These are phyloP conservation scores for Drosophila vallismaia DNA, from an alignment of 2,888 invertebrate genomes.

Conservation along the genomic window DNA sequence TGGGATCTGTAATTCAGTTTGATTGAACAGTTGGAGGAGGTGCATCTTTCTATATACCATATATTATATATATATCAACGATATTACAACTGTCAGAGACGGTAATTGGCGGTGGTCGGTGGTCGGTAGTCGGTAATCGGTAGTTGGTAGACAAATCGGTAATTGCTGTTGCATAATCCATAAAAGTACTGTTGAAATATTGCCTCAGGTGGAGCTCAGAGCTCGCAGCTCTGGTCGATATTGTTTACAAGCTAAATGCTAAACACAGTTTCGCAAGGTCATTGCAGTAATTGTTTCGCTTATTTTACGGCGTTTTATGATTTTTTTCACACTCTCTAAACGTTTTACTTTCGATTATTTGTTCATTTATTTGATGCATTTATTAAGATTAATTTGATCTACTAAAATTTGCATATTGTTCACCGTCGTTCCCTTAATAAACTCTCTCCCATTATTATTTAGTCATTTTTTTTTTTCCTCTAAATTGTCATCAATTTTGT, in stretches of 20 bases:
- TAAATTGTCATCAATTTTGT: constrained; percentile 10
- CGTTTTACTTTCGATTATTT: constrained; percentile 74
- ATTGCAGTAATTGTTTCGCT: constrained; percentile 40
- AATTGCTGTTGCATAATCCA: constrained; percentile 39
- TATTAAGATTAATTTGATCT: constrained; percentile 23
- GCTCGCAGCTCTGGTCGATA: not conserved
- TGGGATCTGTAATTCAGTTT: constrained; percentile 26
- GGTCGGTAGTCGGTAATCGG: constrained; percentile 18
- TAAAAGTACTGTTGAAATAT: constrained; percentile 16
- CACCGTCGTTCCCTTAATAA: constrained; percentile 11
- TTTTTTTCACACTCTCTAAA: constrained; percentile 67
- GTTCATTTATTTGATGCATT: no score
- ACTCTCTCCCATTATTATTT: constrained; percentile 10
- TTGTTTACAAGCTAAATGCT: constrained; percentile 26
- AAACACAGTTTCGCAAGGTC: constrained; percentile 39
- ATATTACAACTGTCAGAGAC: not conserved
- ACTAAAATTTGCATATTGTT: constrained; percentile 2
- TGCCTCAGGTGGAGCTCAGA: constrained; percentile 25
- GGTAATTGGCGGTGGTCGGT: constrained; percentile 36
- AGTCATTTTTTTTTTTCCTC: constrained; percentile 13
- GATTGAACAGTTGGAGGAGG: constrained; percentile 35
- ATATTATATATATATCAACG: not conserved
- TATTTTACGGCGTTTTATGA: constrained; percentile 4
- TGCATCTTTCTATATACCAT: constrained; percentile 12
- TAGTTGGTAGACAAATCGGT: constrained; percentile 41